Base-by-base conservation (phyloP, 2,113 vertebrate species). In the Neoarius graeffei region DNA sequence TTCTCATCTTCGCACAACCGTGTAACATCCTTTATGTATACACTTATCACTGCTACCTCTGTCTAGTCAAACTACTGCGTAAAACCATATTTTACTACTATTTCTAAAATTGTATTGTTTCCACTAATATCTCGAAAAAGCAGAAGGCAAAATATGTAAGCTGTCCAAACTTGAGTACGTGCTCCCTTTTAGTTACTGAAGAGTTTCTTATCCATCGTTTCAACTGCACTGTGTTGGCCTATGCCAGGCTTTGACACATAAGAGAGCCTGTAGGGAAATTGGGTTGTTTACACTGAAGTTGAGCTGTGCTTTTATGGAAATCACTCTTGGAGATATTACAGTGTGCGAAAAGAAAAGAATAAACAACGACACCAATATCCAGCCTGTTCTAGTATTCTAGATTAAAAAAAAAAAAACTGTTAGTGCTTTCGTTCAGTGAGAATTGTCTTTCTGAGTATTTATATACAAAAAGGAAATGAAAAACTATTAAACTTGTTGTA, bases 111-210 rank as follows among this genome's bases (percentile, higher is more conserved):
- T 9, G 23, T 66, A 25, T 69, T 14, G n/a, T 54, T 9, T 54
- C 52, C 10, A 54, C 19, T 73, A 73, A 48, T 23, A 42, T 48
- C 71, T 23, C 3, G 35, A 42, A 27, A 67, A 90, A 85, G 42
- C 67, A 19, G 25, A 67, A 79, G 74, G 27, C n/a, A 82, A 74
- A 71, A 67, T 17, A 69, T 54, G 5, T 52, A 69, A 82, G 76
- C 23, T 69, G 81, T 73, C 17, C 64, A 86, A 59, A 79, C 77
- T 77, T 87, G 62, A 80, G 86, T 85, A 66, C 85, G 85, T 48
- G 54, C 67, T 77, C 56, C 35, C 19, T 73, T 85, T 85, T 88
- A 85, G 62, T 60, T 82, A 60, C 59, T 59, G 50, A 59, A 69
- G 77, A 71, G 81, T 20, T 80, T 59, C 50, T 83, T 67, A 50